Evolutionary conservation across 2,797 vertebrate species (phyloP).

Genomic region (Mareca strepera): DNA sequence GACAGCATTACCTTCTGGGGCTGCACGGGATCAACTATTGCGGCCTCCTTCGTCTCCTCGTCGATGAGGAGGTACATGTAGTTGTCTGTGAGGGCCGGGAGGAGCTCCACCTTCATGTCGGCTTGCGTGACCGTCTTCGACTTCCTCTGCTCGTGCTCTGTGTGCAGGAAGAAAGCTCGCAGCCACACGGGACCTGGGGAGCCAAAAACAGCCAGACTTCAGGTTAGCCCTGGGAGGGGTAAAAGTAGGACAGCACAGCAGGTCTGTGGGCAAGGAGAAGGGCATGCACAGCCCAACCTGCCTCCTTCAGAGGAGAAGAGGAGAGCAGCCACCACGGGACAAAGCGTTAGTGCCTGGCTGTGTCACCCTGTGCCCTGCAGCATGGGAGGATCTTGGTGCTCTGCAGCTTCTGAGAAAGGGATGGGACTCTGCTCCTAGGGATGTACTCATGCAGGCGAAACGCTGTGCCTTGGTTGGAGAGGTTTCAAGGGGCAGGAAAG

Average conservation of each 20-base stretch:
- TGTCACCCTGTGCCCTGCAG: background rate
- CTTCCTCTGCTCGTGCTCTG: constrained; percentile 71
- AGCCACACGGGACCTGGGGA: constrained; percentile 67
- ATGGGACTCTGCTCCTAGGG: background rate
- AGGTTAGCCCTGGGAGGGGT: background rate
- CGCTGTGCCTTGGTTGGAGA: fast-evolving
- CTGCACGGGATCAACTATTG: constrained; percentile 94
- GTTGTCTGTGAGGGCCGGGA: constrained; percentile 95
- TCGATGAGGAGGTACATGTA: constrained; percentile 99
- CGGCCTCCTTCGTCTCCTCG: constrained; percentile 89
- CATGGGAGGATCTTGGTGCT: background rate
- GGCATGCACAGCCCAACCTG: background rate
- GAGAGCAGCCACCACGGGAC: fast-evolving
- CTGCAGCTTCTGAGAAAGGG: background rate
- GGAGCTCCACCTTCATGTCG: constrained; percentile 90
- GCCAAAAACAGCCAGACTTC: background rate
- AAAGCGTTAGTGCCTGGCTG: background rate
- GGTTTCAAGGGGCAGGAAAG: background rate
- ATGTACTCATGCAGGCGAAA: background rate
- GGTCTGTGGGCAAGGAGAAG: background rate
- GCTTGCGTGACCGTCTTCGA: constrained; percentile 77
- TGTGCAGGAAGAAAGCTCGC: constrained; percentile 66
- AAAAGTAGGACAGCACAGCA: background rate
- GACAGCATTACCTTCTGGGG: constrained; percentile 86
- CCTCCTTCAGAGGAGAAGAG: background rate